phyloP scores from a whole-genome alignment of 30 jellyfish, hydroid and myxozoan genomes.

The Aurelia aurita region DNA sequence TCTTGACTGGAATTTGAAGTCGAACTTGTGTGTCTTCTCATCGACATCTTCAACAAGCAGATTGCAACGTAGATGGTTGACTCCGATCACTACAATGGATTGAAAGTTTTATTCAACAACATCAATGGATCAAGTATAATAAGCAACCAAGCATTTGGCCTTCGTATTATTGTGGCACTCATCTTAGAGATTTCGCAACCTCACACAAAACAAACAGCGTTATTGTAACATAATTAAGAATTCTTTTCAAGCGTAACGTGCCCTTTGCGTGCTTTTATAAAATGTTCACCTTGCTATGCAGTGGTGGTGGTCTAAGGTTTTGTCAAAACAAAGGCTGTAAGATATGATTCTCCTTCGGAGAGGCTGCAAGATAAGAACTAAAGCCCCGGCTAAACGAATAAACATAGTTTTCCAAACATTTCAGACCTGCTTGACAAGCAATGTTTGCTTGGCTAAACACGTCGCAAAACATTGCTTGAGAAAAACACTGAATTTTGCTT shows the following conservation, averaged over 20 bases:
- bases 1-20: conserved; percentile 26
- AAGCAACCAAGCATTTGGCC: conserved; percentile 50
- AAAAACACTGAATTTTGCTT: too few relatives aligned
- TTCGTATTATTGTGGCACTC: conserved; percentile 51
- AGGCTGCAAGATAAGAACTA: too few relatives aligned
- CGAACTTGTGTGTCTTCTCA: conserved; percentile 32
- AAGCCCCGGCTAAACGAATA: too few relatives aligned
- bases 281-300: too few relatives aligned
- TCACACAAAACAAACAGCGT: conserved; percentile 41
- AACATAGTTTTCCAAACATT: too few relatives aligned
- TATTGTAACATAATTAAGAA: conserved; percentile 13
- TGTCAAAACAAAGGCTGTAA: too few relatives aligned
- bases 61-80: background rate
- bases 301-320: too few relatives aligned
- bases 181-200: conserved; percentile 13
- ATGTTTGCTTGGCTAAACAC: too few relatives aligned
- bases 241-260: conserved; percentile 39
- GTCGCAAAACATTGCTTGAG: too few relatives aligned
- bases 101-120: background rate
- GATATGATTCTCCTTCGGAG: too few relatives aligned
- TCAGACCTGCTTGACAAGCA: too few relatives aligned
- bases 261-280: too few relatives aligned
- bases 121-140: conserved; percentile 18
- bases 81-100: conserved; percentile 32
- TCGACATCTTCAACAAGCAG: conserved; percentile 27